Evolutionary conservation across 2,113 vertebrate genomes (phyloP), one percentile per base, ranked within the genome.

Genomic region (Neolamprologus fasciatus): DNA sequence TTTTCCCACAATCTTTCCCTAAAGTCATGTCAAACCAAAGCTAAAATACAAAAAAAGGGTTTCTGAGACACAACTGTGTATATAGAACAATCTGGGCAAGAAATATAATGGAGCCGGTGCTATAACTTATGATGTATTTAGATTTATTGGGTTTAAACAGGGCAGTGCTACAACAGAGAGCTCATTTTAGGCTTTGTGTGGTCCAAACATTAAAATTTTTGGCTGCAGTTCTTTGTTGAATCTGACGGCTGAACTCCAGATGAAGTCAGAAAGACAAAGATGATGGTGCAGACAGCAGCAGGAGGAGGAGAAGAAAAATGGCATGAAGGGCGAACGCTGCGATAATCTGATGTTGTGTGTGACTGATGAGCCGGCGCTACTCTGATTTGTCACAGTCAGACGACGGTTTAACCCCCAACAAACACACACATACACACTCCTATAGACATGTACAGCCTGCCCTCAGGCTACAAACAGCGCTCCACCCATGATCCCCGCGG

Each of bases 381-480:
- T 83, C 79, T 82, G 85, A 93, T 94, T 95, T 54, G 92, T 93
- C 92, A 95, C 90, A 86, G 85, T 84, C 28, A 85, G 31, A 83
- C 79, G 40, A 76, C 28, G 73, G 23, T 63, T 92, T 92, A 89
- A 91, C 79, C 66, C 71, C 61, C 31, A 54, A 88, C 66, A 83
- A 61, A 91, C 85, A 91, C 84, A 85, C 78, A 91, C 71, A 45
- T 9, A 47, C 21, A 73, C 14, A 86, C 55, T 17, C 21, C 45
- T 19, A 78, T n/a, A 79, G 7, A 85, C 8, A 81, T 28, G 83
- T 13, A 78, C 86, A 79, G 88, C 16, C 53, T 87, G 37, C 82
- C 92, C 87, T 81, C 80, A 81, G 87, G 94, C 86, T 82, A 73
- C 68, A 28, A 57, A 87, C 23, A 55, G 86, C 5, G 17, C 92